Conservation (phyloP, 2,797 vertebrate genomes). For the Pseudotriccus pelzelni region DNA sequence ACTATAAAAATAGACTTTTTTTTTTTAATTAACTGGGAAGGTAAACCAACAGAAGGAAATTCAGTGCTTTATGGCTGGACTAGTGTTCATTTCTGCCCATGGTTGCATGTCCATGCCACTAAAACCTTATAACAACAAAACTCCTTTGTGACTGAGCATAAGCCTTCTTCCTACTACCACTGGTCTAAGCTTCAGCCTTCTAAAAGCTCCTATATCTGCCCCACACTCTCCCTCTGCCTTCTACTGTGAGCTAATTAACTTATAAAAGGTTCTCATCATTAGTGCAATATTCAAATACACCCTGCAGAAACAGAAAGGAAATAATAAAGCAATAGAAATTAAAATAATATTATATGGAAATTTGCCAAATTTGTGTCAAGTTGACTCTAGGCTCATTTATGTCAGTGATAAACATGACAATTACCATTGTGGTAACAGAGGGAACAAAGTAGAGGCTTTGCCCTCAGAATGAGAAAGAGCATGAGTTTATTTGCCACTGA, state of each 20-base stretch:
- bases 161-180: neutral
- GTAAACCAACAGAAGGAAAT: neutral
- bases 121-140: neutral
- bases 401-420: constrained; percentile 1
- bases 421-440: neutral
- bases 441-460: neutral
- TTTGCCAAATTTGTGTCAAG: neutral
- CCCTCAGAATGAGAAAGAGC: neutral
- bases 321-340: constrained; percentile 14
- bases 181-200: neutral
- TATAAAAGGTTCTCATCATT: constrained; percentile 15
- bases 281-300: neutral
- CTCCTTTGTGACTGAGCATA: neutral
- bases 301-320: constrained; percentile 7
- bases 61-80: neutral
- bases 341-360: neutral
- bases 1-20: too few relatives aligned
- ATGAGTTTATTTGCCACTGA: neutral
- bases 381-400: constrained; percentile 7
- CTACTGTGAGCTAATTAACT: constrained; percentile 1
- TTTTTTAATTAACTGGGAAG: neutral
- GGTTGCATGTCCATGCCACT: neutral
- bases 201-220: neutral
- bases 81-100: neutral
- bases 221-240: neutral